Evolutionary conservation across 2,888 invertebrate species (phyloP).

Genomic region (Anthrax anthrax): DNA sequence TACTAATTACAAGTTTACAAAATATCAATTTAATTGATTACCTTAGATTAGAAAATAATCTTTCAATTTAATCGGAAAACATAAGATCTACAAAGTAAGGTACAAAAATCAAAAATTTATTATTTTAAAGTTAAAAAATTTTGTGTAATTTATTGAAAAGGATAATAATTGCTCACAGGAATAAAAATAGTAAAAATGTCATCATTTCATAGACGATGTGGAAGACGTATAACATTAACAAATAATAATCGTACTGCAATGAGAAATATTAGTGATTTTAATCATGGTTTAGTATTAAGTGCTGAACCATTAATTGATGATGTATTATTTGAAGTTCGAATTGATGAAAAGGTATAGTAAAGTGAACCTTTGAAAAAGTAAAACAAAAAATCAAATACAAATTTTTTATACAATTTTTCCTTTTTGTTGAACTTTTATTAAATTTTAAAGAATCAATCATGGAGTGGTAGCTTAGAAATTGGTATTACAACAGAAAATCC

Average conservation of each 20-base stretch:
- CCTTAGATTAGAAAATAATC: no score
- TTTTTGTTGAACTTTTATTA: constrained; percentile 1
- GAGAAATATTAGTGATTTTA: constrained; percentile 67
- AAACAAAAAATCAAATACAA: background rate
- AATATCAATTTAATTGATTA: no score
- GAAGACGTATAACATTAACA: constrained; percentile 67
- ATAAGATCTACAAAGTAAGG: no score
- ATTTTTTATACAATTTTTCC: background rate
- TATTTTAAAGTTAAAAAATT: no score
- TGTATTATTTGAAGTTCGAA: constrained; percentile 70
- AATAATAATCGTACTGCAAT: constrained; percentile 74
- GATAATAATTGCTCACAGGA: no score
- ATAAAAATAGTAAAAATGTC: no score
- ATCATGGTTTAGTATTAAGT: constrained; percentile 76
- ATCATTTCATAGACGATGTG: constrained; percentile 64
- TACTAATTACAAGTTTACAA: no score
- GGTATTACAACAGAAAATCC: constrained; percentile 60
- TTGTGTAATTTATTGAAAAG: no score
- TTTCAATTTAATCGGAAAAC: no score
- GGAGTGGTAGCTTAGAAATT: constrained; percentile 64
- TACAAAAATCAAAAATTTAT: no score
- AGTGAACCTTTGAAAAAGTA: no score
- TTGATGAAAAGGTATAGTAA: constrained; percentile 66
- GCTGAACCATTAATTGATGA: constrained; percentile 66
- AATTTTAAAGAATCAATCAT: constrained; percentile 52